phyloP scores from a whole-genome alignment of 2,888 invertebrate species.

The Muscina levida region DNA sequence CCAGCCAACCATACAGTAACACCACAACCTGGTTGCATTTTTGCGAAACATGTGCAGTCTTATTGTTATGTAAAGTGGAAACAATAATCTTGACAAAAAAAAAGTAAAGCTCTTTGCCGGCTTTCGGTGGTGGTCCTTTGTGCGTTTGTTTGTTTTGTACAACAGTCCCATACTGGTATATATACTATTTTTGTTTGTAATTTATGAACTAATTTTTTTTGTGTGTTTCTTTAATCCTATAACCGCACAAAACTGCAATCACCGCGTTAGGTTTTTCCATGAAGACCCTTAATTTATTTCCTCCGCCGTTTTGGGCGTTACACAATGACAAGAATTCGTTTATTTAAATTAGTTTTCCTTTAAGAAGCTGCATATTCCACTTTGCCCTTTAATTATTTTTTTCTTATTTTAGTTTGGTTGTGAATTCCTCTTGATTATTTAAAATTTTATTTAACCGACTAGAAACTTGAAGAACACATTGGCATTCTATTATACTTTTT shows the following conservation, averaged over 20 bases:
- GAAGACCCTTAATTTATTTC: constrained; percentile 3
- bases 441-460: too few species aligned
- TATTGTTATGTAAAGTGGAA: too few species aligned
- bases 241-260: constrained; percentile 41
- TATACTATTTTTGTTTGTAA: constrained; percentile 27
- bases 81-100: background rate
- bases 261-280: constrained; percentile 46
- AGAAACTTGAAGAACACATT: constrained; percentile 23
- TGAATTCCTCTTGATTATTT: constrained; percentile 30
- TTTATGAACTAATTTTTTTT: constrained; percentile 55
- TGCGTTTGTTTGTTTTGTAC: constrained; percentile 49
- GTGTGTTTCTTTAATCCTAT: constrained; percentile 36
- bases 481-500: constrained; percentile 33
- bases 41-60: background rate
- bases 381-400: constrained; percentile 27
- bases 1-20: background rate
- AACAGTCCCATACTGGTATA: constrained; percentile 23
- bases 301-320: constrained; percentile 46
- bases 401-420: constrained; percentile 37
- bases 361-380: constrained; percentile 10
- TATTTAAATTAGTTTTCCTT: constrained; percentile 43
- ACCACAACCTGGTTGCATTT: background rate
- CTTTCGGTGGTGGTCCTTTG: background rate
- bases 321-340: constrained; percentile 24
- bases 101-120: background rate